A percentile compares a stretch with the other conserved stretches of the same genome.
Evolutionary conservation across 2,797 vertebrate genomes (phyloP).

Genomic region (Mormyrus proboscirostris): DNA sequence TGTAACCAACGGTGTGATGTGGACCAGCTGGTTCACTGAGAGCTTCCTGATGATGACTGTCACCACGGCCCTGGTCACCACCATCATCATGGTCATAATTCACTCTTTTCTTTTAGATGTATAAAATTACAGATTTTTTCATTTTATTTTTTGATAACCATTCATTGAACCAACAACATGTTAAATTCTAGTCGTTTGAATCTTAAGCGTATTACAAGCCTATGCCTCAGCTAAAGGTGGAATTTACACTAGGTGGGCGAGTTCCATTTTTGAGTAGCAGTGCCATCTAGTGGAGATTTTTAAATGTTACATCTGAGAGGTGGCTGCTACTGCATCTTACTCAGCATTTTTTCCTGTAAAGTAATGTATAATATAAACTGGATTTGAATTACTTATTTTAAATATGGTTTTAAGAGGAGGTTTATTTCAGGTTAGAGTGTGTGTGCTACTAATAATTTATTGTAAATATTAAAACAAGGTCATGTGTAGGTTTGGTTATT

Average conservation of each 20-base stretch:
- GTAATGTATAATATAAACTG: too few species aligned
- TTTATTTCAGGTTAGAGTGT: too few species aligned
- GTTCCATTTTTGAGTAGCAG: slow-evolving; percentile 15
- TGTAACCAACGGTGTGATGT: slow-evolving; percentile 74
- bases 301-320: not conserved
- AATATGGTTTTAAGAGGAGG: too few species aligned
- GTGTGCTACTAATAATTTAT: too few species aligned
- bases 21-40: slow-evolving; percentile 92
- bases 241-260: not conserved
- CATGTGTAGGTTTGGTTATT: not conserved
- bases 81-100: slow-evolving; percentile 75
- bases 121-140: not conserved
- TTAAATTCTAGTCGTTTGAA: not conserved
- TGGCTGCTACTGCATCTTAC: not conserved
- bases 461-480: not conserved
- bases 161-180: not conserved
- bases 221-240: not conserved
- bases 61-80: slow-evolving; percentile 78
- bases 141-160: not conserved
- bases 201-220: not conserved
- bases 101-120: not conserved
- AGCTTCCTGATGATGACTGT: slow-evolving; percentile 76
- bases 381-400: too few species aligned
- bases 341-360: not conserved
- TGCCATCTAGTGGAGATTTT: slow-evolving; percentile 50